These are phyloP conservation scores for Colletes collaris DNA, from an alignment of 2,888 invertebrate genomes.

Conservation along the genomic window DNA sequence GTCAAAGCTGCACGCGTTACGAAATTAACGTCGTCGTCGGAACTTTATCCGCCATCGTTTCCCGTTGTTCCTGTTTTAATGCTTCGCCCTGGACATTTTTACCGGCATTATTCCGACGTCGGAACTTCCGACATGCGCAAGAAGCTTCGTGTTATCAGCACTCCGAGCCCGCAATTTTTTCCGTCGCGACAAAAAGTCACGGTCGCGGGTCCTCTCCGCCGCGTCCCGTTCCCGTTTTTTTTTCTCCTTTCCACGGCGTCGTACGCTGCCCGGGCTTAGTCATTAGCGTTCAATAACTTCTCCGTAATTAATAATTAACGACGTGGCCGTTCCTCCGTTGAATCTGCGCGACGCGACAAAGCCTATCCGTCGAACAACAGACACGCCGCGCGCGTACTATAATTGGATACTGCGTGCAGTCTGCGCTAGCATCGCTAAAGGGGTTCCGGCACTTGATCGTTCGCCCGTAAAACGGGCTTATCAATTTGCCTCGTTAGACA, in stretches of 20 bases:
- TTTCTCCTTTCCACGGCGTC: background rate
- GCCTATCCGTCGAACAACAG: conserved; percentile 36
- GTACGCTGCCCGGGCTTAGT: background rate
- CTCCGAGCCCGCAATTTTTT: conserved; percentile 14
- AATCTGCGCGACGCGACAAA: conserved; percentile 38
- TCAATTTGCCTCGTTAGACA: conserved; percentile 17
- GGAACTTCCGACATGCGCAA: conserved; percentile 1
- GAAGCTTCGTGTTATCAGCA: background rate
- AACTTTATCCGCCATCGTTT: conserved; percentile 3
- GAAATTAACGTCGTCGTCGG: conserved; percentile 1
- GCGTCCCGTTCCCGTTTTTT: conserved; percentile 3
- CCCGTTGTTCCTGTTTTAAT: background rate
- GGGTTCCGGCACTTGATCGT: conserved; percentile 32
- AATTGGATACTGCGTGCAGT: conserved; percentile 52
- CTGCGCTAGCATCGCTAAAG: conserved; percentile 19
- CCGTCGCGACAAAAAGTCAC: background rate
- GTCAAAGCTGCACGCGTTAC: background rate
- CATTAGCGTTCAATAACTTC: conserved; percentile 41
- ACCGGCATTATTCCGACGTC: conserved; percentile 1
- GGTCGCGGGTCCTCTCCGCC: background rate
- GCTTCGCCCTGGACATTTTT: background rate
- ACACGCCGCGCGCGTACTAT: conserved; percentile 42
- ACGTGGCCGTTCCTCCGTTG: conserved; percentile 36
- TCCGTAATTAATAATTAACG: conserved; percentile 64
- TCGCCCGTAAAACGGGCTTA: conserved; percentile 37